Evolutionary conservation across 2,113 vertebrate species (phyloP).

Genomic region (Stegastes partitus): DNA sequence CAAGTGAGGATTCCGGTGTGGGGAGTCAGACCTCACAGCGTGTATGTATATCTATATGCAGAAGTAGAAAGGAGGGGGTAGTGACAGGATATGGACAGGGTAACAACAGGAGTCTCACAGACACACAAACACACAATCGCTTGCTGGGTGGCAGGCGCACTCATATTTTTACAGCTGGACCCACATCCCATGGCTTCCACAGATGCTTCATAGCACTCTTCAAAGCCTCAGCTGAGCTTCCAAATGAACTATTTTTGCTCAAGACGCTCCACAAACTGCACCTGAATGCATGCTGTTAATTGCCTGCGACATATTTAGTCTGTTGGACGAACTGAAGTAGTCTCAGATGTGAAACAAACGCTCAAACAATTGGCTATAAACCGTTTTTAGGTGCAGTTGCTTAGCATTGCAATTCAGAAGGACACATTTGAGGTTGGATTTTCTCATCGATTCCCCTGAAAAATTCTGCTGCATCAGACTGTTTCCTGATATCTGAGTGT

Average conservation of each 20-base stretch:
- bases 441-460: slow-evolving; percentile 51
- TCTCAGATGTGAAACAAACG: slow-evolving; percentile 17
- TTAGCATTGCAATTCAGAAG: slow-evolving; percentile 27
- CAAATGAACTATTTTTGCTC: slow-evolving; percentile 44
- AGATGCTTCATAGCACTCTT: slow-evolving; percentile 59
- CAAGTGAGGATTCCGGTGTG: slow-evolving; percentile 41
- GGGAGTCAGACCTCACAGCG: slow-evolving; percentile 67
- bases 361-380: slow-evolving; percentile 7
- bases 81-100: slow-evolving; percentile 65
- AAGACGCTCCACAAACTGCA: slow-evolving; percentile 13
- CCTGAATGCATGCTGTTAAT: slow-evolving; percentile 13
- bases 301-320: slow-evolving; percentile 2
- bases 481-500: slow-evolving; percentile 25
- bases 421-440: slow-evolving; percentile 36
- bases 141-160: slow-evolving; percentile 74
- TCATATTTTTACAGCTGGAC: slow-evolving; percentile 85
- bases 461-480: slow-evolving; percentile 41
- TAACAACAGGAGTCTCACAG: slow-evolving; percentile 64
- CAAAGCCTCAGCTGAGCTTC: slow-evolving; percentile 58
- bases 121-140: slow-evolving; percentile 67
- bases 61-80: slow-evolving; percentile 29
- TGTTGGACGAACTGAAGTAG: slow-evolving; percentile 11
- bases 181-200: slow-evolving; percentile 57
- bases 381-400: slow-evolving; percentile 39
- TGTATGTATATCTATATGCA: slow-evolving; percentile 58